Evolutionary conservation across 2,113 vertebrate species (phyloP), one percentile per base, ranked within the genome.

Genomic region (Microcebus murinus): DNA sequence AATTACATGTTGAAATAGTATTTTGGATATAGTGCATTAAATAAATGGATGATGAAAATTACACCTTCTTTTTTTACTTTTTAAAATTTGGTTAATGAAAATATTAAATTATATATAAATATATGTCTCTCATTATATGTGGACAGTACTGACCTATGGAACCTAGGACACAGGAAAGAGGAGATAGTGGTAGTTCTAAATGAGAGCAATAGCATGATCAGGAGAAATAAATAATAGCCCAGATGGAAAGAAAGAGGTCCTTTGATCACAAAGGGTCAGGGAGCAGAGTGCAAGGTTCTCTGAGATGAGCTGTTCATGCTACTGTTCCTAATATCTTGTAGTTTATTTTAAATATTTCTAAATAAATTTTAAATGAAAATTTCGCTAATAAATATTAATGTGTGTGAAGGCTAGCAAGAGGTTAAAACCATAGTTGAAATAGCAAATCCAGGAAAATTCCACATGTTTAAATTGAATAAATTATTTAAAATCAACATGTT

Each of bases 401-500:
- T 81, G 48, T 80, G 6, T 81, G 8, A 86, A 83, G 8, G 4
- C 8, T 39, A 63, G 6, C 18, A 83, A 92, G n/a, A 73, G 45
- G 34, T 17, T 45, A 91, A 96, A 85, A 82, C n/a, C 25, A 77
- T 6, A 86, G 29, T 45, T 81, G 89, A 95, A 82, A 87, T 3
- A 85, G 17, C 4, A 94, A 91, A 52, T 81, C 39, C 42, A 42
- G 74, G 39, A 95, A 77, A 91, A 86, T 29, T 77, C 73, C 65
- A 63, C 57, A 74, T n/a, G 6, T 55, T 83, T 85, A 92, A 94
- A 55, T 17, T 89, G 45, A 86, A 6, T 74, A 84, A 31, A 34
- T n/a, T 48, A 76, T 50, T 97, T 79, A 74, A 90, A 93, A 70
- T 67, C 36, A 95, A 39, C 84, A 89, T 39, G 39, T 68, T 55